Percentiles rank a stretch among this genome's conserved stretches.
Evolutionary conservation across 35 echinoderm and acorn worm species (phyloP).

Genomic region (Acanthaster planci): DNA sequence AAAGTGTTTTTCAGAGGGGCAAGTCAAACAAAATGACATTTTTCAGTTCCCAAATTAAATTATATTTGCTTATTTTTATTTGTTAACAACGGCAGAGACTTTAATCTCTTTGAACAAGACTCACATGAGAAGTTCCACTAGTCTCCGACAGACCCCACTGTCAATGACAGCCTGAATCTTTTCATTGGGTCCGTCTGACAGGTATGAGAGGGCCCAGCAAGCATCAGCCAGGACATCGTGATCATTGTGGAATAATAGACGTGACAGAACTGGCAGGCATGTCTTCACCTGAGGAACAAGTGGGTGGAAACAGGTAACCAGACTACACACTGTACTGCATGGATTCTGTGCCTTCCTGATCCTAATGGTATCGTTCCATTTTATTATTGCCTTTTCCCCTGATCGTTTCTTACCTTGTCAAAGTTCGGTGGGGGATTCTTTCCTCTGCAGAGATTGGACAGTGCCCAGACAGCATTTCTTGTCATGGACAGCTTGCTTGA

Average conservation of each 20-base stretch:
- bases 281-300: constrained; percentile 66
- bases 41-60: too few species aligned
- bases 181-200: constrained; percentile 97
- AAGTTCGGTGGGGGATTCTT: constrained; percentile 97
- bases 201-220: constrained; percentile 96
- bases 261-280: constrained; percentile 91
- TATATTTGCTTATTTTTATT: too few species aligned
- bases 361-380: too few species aligned
- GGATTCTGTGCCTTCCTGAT: too few species aligned
- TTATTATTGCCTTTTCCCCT: too few species aligned
- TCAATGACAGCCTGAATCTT: constrained; percentile 98
- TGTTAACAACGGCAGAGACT: not conserved
- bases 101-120: not conserved
- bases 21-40: too few species aligned
- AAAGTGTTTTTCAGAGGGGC: not conserved
- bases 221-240: constrained; percentile 94
- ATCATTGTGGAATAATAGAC: constrained; percentile 87
- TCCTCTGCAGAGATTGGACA: constrained; percentile 97
- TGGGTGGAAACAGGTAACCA: not conserved
- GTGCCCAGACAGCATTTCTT: constrained; percentile 97
- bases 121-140: constrained; percentile 98
- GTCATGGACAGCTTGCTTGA: constrained; percentile 89
- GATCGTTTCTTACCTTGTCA: constrained; percentile 78
- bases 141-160: constrained; percentile 91
- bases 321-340: too few species aligned